phyloP scores from a whole-genome alignment of 2,888 invertebrate species.

The Dicranocentrus wangi region DNA sequence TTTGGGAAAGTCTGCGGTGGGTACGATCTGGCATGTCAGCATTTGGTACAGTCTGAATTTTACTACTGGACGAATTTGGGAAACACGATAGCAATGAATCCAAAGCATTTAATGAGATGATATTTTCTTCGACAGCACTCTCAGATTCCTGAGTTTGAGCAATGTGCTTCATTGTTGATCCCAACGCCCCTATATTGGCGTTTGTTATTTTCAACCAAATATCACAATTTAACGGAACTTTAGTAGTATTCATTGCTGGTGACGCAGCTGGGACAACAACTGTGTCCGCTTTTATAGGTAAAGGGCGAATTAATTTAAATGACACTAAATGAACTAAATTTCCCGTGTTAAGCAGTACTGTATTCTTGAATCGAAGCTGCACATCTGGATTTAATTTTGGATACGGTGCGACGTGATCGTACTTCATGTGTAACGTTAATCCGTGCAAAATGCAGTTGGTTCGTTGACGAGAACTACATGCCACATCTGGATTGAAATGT shows the following conservation, averaged over 20 bases:
- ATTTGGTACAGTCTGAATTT: neutral
- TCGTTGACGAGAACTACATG: constrained; percentile 78
- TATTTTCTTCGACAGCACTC: constrained; percentile 44
- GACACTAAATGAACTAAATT: constrained; percentile 87
- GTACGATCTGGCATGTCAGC: neutral
- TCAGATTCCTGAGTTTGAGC: constrained; percentile 6
- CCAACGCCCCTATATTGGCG: constrained; percentile 24
- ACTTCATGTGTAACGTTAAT: constrained; percentile 92
- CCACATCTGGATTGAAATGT: neutral
- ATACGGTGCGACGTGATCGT: constrained; percentile 90
- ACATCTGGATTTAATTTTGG: constrained; percentile 80
- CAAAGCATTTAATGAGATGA: constrained; percentile 51
- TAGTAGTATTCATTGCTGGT: constrained; percentile 28
- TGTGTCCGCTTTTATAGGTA: constrained; percentile 60
- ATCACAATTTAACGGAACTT: constrained; percentile 64
- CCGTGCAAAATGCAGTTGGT: constrained; percentile 90
- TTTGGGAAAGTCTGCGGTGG: constrained; percentile 61
- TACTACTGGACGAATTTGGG: constrained; percentile 26
- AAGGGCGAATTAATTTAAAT: constrained; percentile 77
- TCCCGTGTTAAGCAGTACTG: constrained; percentile 88
- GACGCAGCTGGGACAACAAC: constrained; percentile 27
- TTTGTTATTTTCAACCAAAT: constrained; percentile 66
- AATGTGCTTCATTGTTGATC: neutral
- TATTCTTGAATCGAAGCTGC: constrained; percentile 76
- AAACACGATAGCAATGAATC: constrained; percentile 32